Percentiles rank a stretch among this genome's conserved stretches.
These are phyloP conservation scores for Octomys mimax DNA, from an alignment of 2,797 vertebrate species.

Conservation along the genomic window DNA sequence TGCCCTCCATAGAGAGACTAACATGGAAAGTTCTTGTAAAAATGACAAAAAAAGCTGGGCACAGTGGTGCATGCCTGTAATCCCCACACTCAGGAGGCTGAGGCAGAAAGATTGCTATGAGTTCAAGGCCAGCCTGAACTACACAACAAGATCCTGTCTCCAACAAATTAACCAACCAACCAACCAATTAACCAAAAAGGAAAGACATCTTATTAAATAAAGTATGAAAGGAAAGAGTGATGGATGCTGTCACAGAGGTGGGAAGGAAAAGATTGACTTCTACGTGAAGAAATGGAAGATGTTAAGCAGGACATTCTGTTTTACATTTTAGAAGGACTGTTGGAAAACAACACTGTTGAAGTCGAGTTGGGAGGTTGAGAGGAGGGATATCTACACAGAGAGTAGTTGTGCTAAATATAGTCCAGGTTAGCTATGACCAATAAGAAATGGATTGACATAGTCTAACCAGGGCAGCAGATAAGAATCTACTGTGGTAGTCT, in stretches of 20 bases:
- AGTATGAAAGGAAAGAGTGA: not conserved
- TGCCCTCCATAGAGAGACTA: not conserved
- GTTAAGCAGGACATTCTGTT: not conserved
- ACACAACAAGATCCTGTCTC: not conserved
- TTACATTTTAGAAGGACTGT: not conserved
- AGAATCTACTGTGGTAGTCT: not conserved
- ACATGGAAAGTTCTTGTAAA: not conserved
- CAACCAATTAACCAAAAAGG: not conserved
- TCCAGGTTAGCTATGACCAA: not conserved
- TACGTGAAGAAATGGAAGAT: not conserved
- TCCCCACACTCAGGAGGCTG: not conserved
- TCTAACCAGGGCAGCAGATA: not conserved
- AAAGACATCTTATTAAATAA: not conserved
- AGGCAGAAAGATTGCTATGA: not conserved
- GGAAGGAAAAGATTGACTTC: conserved; percentile 22
- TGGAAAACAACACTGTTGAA: not conserved
- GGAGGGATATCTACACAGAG: not conserved
- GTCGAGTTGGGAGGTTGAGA: not conserved
- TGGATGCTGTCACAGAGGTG: not conserved
- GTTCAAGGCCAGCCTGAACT: not conserved
- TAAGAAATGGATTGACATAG: not conserved
- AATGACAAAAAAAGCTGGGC: not conserved
- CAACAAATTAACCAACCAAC: not conserved
- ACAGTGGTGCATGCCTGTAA: not conserved
- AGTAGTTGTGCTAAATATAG: not conserved